phyloP scores from a whole-genome alignment of 2,113 vertebrate genomes.

The Siniperca knerii region DNA sequence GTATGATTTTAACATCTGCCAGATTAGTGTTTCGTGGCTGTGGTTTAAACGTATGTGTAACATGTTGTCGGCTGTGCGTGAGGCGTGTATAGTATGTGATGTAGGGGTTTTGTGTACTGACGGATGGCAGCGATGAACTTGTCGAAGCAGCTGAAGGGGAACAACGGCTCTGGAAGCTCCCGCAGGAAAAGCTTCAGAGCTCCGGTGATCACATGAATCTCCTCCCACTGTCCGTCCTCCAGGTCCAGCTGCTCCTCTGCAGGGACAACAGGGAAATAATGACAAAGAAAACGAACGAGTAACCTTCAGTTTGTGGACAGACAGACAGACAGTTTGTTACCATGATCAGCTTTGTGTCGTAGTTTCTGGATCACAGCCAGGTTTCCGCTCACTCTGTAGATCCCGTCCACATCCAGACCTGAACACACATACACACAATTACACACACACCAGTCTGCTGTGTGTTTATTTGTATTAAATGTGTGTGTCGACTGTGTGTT shows the following conservation, averaged over 20 bases:
- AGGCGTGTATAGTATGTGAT: not conserved
- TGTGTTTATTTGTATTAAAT: not conserved
- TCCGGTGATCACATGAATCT: slow-evolving; percentile 93
- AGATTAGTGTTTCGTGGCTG: not conserved
- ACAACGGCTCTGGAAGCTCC: slow-evolving; percentile 91
- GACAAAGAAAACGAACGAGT: not conserved
- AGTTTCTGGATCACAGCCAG: slow-evolving; percentile 95
- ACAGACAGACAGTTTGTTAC: slow-evolving; percentile 70
- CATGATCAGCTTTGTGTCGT: slow-evolving; percentile 92
- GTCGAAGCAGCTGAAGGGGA: slow-evolving; percentile 90
- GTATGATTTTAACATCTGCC: not conserved
- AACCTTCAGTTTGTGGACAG: not conserved
- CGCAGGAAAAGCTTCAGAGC: slow-evolving; percentile 94
- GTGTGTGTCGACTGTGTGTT: not conserved
- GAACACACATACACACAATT: slow-evolving; percentile 22
- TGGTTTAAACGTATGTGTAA: not conserved
- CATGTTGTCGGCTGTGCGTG: not conserved
- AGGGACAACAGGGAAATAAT: not conserved
- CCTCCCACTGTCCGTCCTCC: slow-evolving; percentile 93
- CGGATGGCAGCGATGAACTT: slow-evolving; percentile 93
- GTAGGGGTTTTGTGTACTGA: slow-evolving; percentile 74
- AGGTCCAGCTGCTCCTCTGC: slow-evolving; percentile 91
- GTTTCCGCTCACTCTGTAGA: slow-evolving; percentile 96
- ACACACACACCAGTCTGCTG: not conserved
- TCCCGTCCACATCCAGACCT: slow-evolving; percentile 92